Evolutionary conservation across 2,797 vertebrate genomes (phyloP), one percentile per base, ranked within the genome.

Genomic region (Borostomias antarcticus): DNA sequence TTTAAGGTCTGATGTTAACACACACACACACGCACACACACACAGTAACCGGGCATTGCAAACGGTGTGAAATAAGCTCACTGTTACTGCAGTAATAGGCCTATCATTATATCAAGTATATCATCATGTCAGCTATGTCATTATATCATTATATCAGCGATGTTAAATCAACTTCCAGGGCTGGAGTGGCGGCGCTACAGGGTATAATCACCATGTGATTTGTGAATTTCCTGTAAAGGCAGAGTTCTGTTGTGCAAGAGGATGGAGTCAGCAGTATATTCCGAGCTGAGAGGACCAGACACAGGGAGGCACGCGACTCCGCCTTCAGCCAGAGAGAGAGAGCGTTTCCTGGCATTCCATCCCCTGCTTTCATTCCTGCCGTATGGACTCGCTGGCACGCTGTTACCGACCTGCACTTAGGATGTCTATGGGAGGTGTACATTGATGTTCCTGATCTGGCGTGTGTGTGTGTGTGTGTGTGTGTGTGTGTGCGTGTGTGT

Each of bases 71-170:
- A 15, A 13, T n/a, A n/a, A n/a, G n/a, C n/a, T n/a, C n/a, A n/a
- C n/a, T 15, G 25, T 60, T 9, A 9, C 21, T 35, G 23, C 23
- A 28, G 25, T 47, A 60, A 45, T 60, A 45, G 58, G 23, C 25
- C 58, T 60, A n/a, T 60, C 58, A 60, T 60, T 60, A 45, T 28
- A 45, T n/a, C 40, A 45, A 15, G n/a, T 4, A 25, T 2, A 23
- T 37, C 19, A 58, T 58, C 37, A 10, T 58, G 56, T 33, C 56
- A 25, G 30, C 19, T 7, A 5, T n/a, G 15, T 25, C 32, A 58
- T 23, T 8, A 37, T 11, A 37, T 37, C 3, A 37, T 11, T 37
- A n/a, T n/a, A n/a, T n/a, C n/a, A n/a, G n/a, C n/a, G n/a, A n/a
- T n/a, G n/a, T n/a, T n/a, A n/a, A n/a, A n/a, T n/a, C n/a, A n/a